Evolutionary conservation across 2,797 vertebrate species (phyloP), one percentile per base, ranked within the genome.

Genomic region (Otolemur crassicaudatus): DNA sequence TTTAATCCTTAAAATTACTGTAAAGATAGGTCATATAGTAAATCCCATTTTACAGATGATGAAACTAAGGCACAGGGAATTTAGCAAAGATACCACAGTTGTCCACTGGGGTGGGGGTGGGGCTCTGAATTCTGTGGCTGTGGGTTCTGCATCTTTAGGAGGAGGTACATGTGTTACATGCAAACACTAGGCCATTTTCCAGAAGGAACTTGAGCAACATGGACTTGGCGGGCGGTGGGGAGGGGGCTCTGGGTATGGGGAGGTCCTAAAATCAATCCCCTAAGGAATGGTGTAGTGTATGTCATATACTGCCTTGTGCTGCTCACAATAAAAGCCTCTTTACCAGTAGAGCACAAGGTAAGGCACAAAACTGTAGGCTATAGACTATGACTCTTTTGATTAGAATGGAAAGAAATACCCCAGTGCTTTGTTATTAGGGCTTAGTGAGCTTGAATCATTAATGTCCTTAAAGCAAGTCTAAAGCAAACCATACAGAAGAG

Each of bases 1-100:
- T 84, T 88, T 89, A 93, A 95, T 84, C 17, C 7, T 85, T 81
- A 37, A 16, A 77, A 27, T 81, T 61, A n/a, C 29, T 79, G 37
- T 65, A 81, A 77, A 34, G 12, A 3, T 29, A 88, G 49, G 19
- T 27, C 31, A 25, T 14, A 67, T n/a, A 82, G 56, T 88, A n/a
- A 82, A 29, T 2, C 25, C 49, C 3, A 63, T 61, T 75, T 93
- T 84, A 79, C 1, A 79, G 37, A 61, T n/a, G 17, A 46, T 40
- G 4, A 75, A 84, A 81, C 2, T 37, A 85, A 65, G 84, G 60
- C 34, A 80, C 17, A 91, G 40, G 77, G 53, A 31, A 94, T 1
- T 77, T 61, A 91, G 17, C 40, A 80, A 83, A 65, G n/a, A 70
- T 25, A 37, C 49, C 13, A 92, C 0, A 53, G 61, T 23, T 76